phyloP scores from a whole-genome alignment of 1,140 invertebrate species.

The Sminthurides bifidus region DNA sequence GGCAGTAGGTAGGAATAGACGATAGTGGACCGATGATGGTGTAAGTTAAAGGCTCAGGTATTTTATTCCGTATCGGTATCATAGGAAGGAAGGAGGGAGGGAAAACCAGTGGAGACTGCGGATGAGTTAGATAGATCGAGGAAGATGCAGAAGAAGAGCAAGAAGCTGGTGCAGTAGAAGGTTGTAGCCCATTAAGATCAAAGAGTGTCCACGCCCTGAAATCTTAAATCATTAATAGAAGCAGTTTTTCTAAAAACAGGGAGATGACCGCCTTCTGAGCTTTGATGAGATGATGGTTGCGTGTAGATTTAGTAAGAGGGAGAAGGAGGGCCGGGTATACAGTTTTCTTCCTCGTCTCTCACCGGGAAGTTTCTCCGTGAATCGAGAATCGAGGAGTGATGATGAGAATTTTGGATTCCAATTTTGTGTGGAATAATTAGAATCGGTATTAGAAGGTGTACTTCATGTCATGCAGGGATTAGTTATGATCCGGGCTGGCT shows the following conservation, averaged over 20 bases:
- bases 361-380: not conserved
- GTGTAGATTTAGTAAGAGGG: not conserved
- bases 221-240: slow-evolving; percentile 11
- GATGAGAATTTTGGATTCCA: not conserved
- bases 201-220: slow-evolving; percentile 4
- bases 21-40: not conserved
- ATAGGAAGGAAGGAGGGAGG: no score
- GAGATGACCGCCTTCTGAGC: slow-evolving; percentile 1
- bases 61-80: no score
- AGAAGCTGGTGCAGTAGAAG: not conserved
- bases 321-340: not conserved
- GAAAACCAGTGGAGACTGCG: no score
- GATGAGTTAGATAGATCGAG: not conserved
- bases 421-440: slow-evolving; percentile 4
- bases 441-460: slow-evolving; percentile 8
- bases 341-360: not conserved
- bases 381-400: no score
- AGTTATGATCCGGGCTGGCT: slow-evolving; percentile 8
- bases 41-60: not conserved
- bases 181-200: slow-evolving; percentile 4
- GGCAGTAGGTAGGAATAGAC: not conserved
- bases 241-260: slow-evolving; percentile 8
- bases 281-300: not conserved
- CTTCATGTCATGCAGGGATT: slow-evolving; percentile 3
- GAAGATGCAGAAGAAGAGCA: not conserved